A percentile compares a stretch with the other conserved stretches of the same genome.
phyloP scores from a whole-genome alignment of 1,140 invertebrate species.

The Ylistrum balloti region DNA sequence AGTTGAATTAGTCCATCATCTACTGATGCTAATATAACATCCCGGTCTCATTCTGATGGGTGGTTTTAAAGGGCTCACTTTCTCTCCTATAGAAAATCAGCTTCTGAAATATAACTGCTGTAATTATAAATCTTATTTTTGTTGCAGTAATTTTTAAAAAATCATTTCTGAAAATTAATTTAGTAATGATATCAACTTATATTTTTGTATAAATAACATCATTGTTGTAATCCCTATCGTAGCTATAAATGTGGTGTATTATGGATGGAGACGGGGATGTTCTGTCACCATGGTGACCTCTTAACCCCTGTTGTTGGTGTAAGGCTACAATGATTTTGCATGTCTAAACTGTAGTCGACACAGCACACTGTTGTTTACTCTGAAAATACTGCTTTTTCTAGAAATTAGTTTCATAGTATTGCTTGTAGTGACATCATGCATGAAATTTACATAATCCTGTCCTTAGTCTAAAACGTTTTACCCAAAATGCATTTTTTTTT shows the following conservation, averaged over 20 bases:
- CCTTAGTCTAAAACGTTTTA: background rate
- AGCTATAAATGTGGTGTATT: background rate
- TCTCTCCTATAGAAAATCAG: no score
- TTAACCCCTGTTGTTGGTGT: background rate
- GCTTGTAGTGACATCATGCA: conserved; percentile 23
- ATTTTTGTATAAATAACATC: background rate
- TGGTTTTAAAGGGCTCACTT: no score
- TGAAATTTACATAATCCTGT: background rate
- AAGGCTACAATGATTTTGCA: conserved; percentile 63
- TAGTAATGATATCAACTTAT: background rate
- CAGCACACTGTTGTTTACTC: conserved; percentile 37
- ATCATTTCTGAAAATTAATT: background rate
- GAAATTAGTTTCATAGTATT: conserved; percentile 29
- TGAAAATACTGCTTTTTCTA: conserved; percentile 35
- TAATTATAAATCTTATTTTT: no score
- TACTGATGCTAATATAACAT: background rate
- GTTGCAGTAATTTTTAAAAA: no score
- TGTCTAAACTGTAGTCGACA: conserved; percentile 48
- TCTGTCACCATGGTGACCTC: background rate
- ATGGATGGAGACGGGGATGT: background rate
- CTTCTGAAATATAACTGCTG: no score
- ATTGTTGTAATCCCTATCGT: background rate
- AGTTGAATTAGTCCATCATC: background rate
- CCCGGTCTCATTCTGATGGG: background rate
- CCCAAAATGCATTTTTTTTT: conserved; percentile 4